Evolutionary conservation across 2,797 vertebrate species (phyloP).

Genomic region (Ciconia nigra): DNA sequence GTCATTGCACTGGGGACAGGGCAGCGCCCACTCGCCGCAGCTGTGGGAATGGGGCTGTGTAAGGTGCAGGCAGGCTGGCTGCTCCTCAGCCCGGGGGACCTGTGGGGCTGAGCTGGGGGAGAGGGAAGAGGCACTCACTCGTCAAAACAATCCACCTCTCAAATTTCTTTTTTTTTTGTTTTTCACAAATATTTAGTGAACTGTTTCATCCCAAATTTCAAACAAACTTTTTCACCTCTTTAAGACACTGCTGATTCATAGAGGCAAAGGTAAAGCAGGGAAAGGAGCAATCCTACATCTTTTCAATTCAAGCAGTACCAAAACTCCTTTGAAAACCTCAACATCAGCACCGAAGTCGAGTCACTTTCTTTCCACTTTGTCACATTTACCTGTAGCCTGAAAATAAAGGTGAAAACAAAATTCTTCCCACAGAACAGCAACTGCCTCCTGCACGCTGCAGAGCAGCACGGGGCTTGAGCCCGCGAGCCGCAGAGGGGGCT

Average conservation of each 20-base stretch:
- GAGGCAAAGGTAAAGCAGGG: not conserved
- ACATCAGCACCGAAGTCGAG: not conserved
- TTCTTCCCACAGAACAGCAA: not conserved
- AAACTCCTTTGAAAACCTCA: not conserved
- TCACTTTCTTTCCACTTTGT: not conserved
- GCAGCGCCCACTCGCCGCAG: not conserved
- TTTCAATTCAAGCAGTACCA: not conserved
- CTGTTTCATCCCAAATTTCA: not conserved
- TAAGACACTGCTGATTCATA: not conserved
- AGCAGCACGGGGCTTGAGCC: not conserved
- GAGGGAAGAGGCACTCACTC: not conserved
- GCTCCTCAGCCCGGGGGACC: not conserved
- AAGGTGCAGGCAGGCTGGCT: not conserved
- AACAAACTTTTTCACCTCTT: not conserved
- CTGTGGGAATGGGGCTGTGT: not conserved
- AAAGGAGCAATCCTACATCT: not conserved
- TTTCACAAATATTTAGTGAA: not conserved
- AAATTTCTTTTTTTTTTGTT: not conserved
- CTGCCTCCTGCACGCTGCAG: not conserved
- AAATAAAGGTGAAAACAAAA: not conserved
- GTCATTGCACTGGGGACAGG: not conserved
- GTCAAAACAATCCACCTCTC: not conserved
- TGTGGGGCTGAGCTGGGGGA: not conserved
- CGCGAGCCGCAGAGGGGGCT: accelerated
- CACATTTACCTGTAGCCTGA: not conserved